phyloP scores from a whole-genome alignment of 1,140 invertebrate genomes.

The Ceratina australensis region DNA sequence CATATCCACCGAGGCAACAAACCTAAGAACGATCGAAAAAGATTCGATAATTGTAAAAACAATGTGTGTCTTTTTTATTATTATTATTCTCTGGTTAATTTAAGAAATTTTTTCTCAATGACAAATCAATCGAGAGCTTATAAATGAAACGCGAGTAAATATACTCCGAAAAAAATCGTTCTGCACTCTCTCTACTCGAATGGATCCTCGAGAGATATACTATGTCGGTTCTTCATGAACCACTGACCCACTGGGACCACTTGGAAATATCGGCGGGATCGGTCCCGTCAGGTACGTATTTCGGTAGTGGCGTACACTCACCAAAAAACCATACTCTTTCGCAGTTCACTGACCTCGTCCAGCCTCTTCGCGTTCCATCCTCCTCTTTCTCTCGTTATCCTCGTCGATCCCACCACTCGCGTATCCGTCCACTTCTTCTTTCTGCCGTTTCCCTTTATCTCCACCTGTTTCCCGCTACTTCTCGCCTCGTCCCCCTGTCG shows the following conservation, averaged over 20 bases:
- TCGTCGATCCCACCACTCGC: constrained; percentile 31
- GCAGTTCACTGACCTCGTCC: constrained; percentile 65
- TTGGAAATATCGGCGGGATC: constrained; percentile 62
- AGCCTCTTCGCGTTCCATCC: constrained; percentile 27
- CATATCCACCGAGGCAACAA: neutral
- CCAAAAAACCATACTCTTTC: constrained; percentile 68
- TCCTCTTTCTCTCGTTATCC: constrained; percentile 16
- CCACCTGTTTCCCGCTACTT: neutral
- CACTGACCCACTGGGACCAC: constrained; percentile 75
- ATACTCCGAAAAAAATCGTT: too few relatives aligned
- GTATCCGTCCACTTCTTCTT: constrained; percentile 34
- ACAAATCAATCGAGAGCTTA: neutral
- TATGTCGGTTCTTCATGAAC: constrained; percentile 65
- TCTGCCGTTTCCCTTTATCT: neutral
- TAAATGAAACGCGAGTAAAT: neutral
- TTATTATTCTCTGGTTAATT: too few relatives aligned
- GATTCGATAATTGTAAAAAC: neutral
- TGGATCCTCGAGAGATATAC: neutral
- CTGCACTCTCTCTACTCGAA: neutral
- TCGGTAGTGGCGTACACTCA: constrained; percentile 72
- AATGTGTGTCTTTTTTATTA: too few relatives aligned
- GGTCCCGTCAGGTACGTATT: constrained; percentile 63
- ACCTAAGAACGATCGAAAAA: neutral
- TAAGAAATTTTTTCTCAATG: neutral
- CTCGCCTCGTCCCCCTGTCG: neutral